Conservation (phyloP, 2,797 vertebrate species). For the Ptychobarbus kaznakovi region DNA sequence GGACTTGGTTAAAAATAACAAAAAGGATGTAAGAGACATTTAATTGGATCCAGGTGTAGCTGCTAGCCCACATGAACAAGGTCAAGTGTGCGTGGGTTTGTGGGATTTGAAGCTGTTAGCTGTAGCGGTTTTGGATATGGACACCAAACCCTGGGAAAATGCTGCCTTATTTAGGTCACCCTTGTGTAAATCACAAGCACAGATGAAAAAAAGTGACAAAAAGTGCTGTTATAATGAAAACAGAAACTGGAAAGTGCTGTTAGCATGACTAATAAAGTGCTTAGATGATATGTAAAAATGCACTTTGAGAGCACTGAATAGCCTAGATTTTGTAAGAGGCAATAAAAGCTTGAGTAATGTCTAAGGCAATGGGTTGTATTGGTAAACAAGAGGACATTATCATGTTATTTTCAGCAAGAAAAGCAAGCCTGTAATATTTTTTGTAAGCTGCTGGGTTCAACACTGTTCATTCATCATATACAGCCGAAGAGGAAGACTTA, state of each 20-base stretch:
- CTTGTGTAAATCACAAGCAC: not conserved
- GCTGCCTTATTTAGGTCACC: not conserved
- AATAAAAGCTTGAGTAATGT: conserved; percentile 17
- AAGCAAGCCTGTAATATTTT: conserved; percentile 4
- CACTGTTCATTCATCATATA: conserved; percentile 50
- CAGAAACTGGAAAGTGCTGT: not conserved
- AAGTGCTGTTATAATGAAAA: conserved; percentile 7
- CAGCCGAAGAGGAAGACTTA: conserved; percentile 44
- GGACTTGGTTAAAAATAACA: conserved; percentile 24
- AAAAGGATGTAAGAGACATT: conserved; percentile 15
- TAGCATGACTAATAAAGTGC: not conserved
- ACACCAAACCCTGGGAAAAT: conserved; percentile 12
- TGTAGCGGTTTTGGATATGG: not conserved
- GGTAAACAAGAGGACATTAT: not conserved
- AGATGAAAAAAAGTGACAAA: conserved; percentile 1
- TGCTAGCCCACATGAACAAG: conserved; percentile 13
- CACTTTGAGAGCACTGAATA: not conserved
- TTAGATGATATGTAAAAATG: not conserved
- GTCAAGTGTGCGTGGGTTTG: conserved; percentile 38
- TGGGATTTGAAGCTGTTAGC: conserved; percentile 10
- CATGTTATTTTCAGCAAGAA: not conserved
- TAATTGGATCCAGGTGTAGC: conserved; percentile 49
- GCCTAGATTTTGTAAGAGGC: not conserved
- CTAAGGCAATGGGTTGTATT: not conserved
- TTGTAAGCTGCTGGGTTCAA: conserved; percentile 31